Evolutionary conservation across 2,113 vertebrate species (phyloP).

Genomic region (Azemiops feae): DNA sequence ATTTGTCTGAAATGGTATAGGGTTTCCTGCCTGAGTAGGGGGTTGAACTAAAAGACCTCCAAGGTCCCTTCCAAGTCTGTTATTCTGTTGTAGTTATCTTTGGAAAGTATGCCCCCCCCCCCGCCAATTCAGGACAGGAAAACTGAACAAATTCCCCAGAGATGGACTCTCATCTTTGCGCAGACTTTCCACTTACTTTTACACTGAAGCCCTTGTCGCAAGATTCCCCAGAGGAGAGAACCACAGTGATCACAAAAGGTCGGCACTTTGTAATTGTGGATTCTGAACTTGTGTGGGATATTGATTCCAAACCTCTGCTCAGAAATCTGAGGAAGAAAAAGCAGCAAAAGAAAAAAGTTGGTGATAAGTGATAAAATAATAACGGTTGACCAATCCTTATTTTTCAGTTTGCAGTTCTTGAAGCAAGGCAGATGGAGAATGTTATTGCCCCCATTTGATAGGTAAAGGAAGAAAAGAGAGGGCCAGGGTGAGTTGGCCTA

Average conservation of each 20-base stretch:
- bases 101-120: background rate
- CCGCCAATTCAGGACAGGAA: background rate
- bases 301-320: slow-evolving; percentile 96
- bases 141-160: background rate
- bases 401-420: background rate
- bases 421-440: background rate
- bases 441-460: background rate
- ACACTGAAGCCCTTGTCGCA: slow-evolving; percentile 93
- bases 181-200: slow-evolving; percentile 81
- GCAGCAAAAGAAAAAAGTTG: background rate
- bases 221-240: slow-evolving; percentile 92
- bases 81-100: no score
- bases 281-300: slow-evolving; percentile 90
- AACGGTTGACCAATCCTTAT: background rate
- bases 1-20: no score
- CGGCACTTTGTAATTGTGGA: slow-evolving; percentile 94
- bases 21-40: no score
- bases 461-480: background rate
- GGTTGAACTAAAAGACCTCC: no score
- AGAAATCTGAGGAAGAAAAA: slow-evolving; percentile 67
- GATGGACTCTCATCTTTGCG: background rate
- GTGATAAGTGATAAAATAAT: background rate
- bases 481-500: background rate
- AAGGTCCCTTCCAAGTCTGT: no score
- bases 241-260: slow-evolving; percentile 98